Percentiles rank a stretch among this genome's conserved stretches.
phyloP scores from a whole-genome alignment of 2,113 vertebrate genomes.

The Telmatochromis sp. region DNA sequence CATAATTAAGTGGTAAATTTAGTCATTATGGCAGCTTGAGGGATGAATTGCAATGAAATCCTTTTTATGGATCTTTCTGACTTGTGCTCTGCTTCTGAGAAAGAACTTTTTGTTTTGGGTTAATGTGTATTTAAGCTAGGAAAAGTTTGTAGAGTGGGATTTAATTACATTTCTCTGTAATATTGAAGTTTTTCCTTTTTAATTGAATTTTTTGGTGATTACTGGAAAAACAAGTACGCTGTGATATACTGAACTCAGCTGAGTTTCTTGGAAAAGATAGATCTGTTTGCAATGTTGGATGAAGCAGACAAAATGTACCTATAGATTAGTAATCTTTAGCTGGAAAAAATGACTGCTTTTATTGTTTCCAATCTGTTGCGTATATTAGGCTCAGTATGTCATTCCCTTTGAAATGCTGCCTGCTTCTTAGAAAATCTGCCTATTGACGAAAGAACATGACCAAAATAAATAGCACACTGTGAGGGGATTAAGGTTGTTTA shows the following conservation, averaged over 20 bases:
- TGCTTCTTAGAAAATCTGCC: constrained; percentile 55
- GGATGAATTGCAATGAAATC: background rate
- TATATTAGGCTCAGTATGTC: constrained; percentile 5
- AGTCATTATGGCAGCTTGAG: background rate
- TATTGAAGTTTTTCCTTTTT: background rate
- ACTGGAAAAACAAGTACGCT: background rate
- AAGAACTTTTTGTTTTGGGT: background rate
- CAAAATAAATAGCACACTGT: constrained; percentile 56
- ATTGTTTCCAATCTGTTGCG: background rate
- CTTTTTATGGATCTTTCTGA: background rate
- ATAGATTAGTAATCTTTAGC: background rate
- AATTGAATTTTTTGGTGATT: background rate
- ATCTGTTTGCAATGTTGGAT: background rate
- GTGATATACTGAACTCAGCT: background rate
- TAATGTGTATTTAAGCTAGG: background rate
- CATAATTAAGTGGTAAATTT: background rate
- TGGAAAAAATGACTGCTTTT: background rate
- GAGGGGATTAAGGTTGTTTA: constrained; percentile 47
- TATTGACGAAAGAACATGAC: constrained; percentile 46
- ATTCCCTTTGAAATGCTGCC: constrained; percentile 18
- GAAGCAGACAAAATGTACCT: background rate
- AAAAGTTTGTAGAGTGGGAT: background rate
- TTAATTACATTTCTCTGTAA: background rate
- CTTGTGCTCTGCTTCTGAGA: background rate
- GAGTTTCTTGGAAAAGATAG: background rate